Percentiles rank a stretch among this genome's conserved stretches.
Conservation (phyloP, 2,113 vertebrate genomes). For the Alaudala cheleensis region DNA sequence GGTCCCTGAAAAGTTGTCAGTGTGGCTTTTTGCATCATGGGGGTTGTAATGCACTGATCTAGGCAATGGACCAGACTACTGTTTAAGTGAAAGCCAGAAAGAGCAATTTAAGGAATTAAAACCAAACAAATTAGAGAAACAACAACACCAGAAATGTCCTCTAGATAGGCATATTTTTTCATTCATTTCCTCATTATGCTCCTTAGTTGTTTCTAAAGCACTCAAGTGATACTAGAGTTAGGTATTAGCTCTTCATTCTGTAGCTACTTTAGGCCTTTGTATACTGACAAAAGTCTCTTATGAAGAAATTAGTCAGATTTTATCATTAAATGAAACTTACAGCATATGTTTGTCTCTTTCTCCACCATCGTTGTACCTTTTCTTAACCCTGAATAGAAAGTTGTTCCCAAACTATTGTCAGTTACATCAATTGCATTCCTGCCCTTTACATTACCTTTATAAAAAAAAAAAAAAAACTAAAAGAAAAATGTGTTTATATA, state of each 20-base stretch:
- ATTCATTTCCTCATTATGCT: neutral
- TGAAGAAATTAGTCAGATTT: neutral
- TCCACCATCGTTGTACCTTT: neutral
- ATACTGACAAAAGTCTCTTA: neutral
- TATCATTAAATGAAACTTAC: neutral
- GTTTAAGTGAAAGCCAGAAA: neutral
- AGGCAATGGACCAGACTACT: neutral
- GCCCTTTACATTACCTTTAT: neutral
- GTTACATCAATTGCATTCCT: neutral
- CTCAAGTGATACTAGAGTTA: neutral
- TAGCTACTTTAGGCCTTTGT: neutral
- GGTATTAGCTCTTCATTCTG: neutral
- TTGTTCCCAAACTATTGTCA: neutral
- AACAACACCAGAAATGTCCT: neutral
- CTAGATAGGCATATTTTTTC: neutral
- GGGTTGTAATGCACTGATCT: neutral
- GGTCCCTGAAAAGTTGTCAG: neutral
- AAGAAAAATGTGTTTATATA: neutral
- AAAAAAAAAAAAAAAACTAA: neutral
- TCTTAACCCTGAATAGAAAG: neutral
- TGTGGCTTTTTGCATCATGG: neutral
- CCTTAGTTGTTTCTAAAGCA: neutral
- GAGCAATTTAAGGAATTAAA: neutral
- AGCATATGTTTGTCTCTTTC: neutral
- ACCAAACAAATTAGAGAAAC: neutral